A percentile compares a stretch with the other conserved stretches of the same genome.
Evolutionary conservation across 2,888 invertebrate genomes (phyloP).

Genomic region (Polyommatus iphigenia): DNA sequence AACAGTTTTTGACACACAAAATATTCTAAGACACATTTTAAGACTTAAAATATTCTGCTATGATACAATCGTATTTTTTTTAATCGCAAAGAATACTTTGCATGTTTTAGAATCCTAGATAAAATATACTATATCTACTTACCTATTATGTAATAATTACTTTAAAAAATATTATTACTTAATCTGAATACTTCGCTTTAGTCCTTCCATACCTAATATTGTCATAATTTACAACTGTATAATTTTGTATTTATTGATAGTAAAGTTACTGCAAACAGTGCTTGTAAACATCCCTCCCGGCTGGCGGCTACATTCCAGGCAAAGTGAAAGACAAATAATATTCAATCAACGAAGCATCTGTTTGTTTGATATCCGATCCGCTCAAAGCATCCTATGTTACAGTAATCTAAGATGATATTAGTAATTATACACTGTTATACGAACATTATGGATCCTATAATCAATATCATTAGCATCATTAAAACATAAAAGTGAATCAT

Average conservation of each 20-base stretch:
- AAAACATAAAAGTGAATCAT: not conserved
- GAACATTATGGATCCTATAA: conserved; percentile 3
- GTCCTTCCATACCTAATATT: not conserved
- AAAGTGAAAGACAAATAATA: conserved; percentile 21
- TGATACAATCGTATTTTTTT: too few species aligned
- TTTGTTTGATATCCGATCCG: conserved; percentile 24
- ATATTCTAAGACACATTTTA: not conserved
- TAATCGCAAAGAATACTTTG: not conserved
- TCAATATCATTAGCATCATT: not conserved
- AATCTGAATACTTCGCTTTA: too few species aligned
- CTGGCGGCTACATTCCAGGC: not conserved
- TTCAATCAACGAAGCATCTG: conserved; percentile 25
- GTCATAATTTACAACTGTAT: not conserved
- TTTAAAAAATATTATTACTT: too few species aligned
- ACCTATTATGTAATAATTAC: too few species aligned
- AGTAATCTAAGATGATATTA: not conserved
- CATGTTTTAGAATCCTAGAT: too few species aligned
- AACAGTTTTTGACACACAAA: not conserved
- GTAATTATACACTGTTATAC: not conserved
- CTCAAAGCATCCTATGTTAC: conserved; percentile 6
- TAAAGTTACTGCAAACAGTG: not conserved
- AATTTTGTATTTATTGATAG: not conserved
- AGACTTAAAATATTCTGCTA: not conserved
- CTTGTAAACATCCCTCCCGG: not conserved
- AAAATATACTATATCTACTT: too few species aligned